Percentiles rank a stretch among this genome's conserved stretches.
Conservation (phyloP, 2,888 invertebrate species). For the Lycophotia porphyrea region DNA sequence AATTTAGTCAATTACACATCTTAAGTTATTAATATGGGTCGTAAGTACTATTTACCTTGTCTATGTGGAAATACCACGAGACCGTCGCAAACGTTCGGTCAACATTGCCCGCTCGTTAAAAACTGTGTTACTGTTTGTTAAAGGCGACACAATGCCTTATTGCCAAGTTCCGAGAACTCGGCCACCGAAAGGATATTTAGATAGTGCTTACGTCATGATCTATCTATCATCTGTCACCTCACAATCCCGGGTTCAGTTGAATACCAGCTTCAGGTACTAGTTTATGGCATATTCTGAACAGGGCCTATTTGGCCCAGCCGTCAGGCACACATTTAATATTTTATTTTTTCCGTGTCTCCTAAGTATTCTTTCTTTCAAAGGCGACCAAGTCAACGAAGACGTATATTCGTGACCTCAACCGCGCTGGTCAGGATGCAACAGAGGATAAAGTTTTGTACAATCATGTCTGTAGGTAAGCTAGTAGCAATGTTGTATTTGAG, state of each 20-base stretch:
- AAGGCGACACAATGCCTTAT: conserved; percentile 17
- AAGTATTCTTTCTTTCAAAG: neutral
- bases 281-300: neutral
- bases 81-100: conserved; percentile 7
- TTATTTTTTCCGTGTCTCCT: accelerated
- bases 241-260: neutral
- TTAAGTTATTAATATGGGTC: neutral
- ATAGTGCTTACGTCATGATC: neutral
- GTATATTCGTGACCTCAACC: neutral
- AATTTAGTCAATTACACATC: neutral
- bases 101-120: conserved; percentile 25
- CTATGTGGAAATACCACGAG: conserved; percentile 24
- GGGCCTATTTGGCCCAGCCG: neutral
- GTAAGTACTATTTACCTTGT: conserved; percentile 18
- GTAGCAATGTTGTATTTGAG: neutral
- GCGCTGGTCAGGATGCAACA: neutral
- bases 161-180: conserved; percentile 2
- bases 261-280: neutral
- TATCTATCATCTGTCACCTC: neutral
- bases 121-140: conserved; percentile 28
- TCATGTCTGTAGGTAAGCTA: neutral
- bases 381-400: neutral
- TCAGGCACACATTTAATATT: neutral
- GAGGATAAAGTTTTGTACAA: neutral
- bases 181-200: conserved; percentile 1